phyloP scores from a whole-genome alignment of 2,113 vertebrate species.

The Oriolus oriolus region DNA sequence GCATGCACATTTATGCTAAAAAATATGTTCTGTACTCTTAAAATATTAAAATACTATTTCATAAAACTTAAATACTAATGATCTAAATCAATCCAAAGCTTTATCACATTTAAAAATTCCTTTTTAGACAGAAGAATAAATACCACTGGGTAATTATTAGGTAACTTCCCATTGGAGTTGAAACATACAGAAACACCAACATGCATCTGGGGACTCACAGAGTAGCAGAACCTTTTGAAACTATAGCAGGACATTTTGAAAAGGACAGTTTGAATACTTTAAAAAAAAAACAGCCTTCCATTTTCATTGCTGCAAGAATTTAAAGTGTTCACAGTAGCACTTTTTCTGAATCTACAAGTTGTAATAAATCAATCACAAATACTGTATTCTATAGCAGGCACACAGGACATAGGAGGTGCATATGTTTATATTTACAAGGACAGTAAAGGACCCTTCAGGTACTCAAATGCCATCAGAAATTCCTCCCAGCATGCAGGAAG shows the following conservation, averaged over 20 bases:
- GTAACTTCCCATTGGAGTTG: not conserved
- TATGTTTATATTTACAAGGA: not conserved
- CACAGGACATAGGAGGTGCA: not conserved
- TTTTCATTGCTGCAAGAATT: conserved; percentile 4
- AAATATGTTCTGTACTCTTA: not conserved
- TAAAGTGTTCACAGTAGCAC: not conserved
- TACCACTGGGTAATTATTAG: not conserved
- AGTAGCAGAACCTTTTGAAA: not conserved
- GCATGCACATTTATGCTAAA: not conserved
- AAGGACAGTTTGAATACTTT: not conserved
- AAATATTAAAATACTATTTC: not conserved
- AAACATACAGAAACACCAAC: not conserved
- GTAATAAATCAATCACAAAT: not conserved
- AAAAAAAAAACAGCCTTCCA: not conserved
- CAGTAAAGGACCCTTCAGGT: not conserved
- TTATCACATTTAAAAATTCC: not conserved
- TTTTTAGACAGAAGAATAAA: not conserved
- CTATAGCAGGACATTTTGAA: not conserved
- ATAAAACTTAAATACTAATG: not conserved
- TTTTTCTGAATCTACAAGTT: not conserved
- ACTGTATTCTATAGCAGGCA: not conserved
- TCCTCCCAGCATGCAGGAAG: not conserved
- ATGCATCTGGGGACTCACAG: not conserved
- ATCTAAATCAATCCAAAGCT: not conserved
- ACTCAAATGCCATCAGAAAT: not conserved